Percentiles rank a stretch among this genome's conserved stretches.
phyloP scores from a whole-genome alignment of 2,888 invertebrate species.

The Bruchidius siliquastri region DNA sequence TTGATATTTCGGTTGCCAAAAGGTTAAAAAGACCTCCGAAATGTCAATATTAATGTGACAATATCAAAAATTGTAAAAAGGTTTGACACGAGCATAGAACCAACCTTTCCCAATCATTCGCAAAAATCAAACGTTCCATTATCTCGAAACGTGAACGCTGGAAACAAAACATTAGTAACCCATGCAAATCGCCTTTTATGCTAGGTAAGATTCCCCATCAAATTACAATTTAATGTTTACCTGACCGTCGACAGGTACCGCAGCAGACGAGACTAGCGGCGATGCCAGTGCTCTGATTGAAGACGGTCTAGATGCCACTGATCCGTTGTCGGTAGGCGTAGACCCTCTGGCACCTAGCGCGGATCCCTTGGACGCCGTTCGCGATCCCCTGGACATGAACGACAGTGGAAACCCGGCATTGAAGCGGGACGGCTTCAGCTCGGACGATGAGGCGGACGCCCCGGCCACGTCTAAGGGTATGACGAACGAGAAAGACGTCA shows the following conservation, averaged over 20 bases:
- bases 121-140: too few species aligned
- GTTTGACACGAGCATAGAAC: too few species aligned
- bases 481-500: constrained; percentile 1
- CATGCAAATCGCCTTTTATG: too few species aligned
- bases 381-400: constrained; percentile 23
- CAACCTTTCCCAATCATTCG: too few species aligned
- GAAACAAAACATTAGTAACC: too few species aligned
- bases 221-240: neutral
- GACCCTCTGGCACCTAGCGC: constrained; percentile 2
- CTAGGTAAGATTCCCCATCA: too few species aligned
- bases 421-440: constrained; percentile 8
- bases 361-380: constrained; percentile 13
- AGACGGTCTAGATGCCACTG: neutral
- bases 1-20: too few species aligned
- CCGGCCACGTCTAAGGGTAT: constrained; percentile 8
- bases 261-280: neutral
- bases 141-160: too few species aligned
- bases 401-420: constrained; percentile 8
- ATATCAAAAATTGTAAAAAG: too few species aligned
- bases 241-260: neutral
- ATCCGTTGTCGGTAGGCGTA: neutral
- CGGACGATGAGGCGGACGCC: constrained; percentile 22
- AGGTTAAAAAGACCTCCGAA: too few species aligned
- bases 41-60: too few species aligned
- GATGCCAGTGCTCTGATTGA: neutral